phyloP scores from a whole-genome alignment of 2,888 invertebrate species.

The Rhimphoctona megacephalus region DNA sequence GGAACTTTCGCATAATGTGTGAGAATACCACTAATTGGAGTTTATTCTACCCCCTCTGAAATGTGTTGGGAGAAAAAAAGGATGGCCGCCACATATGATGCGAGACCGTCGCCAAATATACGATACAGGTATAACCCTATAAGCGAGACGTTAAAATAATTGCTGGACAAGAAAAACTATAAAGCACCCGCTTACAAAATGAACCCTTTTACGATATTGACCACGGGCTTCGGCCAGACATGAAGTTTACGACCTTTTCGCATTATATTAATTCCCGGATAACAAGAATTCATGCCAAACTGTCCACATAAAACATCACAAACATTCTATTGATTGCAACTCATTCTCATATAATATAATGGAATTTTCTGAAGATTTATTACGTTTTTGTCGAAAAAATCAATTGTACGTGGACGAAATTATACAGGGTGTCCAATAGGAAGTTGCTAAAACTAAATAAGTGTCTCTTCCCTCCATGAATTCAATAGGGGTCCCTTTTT shows the following conservation, averaged over 20 bases:
- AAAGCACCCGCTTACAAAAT: background rate
- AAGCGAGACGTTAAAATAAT: background rate
- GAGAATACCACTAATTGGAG: slow-evolving; percentile 13
- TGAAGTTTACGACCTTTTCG: slow-evolving; percentile 5
- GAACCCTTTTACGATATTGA: background rate
- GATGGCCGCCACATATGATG: background rate
- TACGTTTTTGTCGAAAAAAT: background rate
- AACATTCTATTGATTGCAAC: background rate
- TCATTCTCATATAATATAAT: background rate
- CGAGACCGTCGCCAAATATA: background rate
- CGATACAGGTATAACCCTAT: background rate
- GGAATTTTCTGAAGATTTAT: background rate
- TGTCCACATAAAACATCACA: background rate
- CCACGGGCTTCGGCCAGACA: background rate
- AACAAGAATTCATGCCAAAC: background rate
- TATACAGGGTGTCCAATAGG: too few relatives aligned
- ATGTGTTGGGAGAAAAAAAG: background rate
- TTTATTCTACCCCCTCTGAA: background rate
- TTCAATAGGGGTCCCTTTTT: too few relatives aligned
- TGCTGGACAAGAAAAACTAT: background rate
- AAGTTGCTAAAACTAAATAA: too few relatives aligned
- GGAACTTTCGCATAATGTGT: background rate
- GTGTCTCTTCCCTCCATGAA: too few relatives aligned
- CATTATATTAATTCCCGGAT: background rate
- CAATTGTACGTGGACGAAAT: background rate